Evolutionary conservation across 1,140 invertebrate genomes (phyloP), one percentile per base, ranked within the genome.

Genomic region (Antheraea mylitta): DNA sequence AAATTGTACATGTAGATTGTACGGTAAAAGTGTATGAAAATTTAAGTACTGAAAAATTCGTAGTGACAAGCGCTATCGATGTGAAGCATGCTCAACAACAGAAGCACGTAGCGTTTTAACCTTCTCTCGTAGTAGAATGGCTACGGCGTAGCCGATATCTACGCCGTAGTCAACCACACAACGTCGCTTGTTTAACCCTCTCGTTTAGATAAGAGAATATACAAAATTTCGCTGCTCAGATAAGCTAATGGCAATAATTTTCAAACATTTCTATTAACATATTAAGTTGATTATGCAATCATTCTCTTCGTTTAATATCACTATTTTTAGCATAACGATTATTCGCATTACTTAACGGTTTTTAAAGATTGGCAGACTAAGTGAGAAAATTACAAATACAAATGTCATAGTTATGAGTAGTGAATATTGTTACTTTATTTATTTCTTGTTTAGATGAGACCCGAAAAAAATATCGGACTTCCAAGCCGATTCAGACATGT

Each of bases 191-290:
- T 75, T 73, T 79, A 79, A 71, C 71, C 69, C 68, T 53, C 72
- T 71, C 73, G 67, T 72, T 77, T 75, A 59, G 82, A 86, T 86
- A 86, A 86, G 81, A 13, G 62, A 64, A 73, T 77, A 79, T 78
- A 72, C 76, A 76, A 75, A 76, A 82, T 77, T 80, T 72, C 71
- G 67, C 64, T 36, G 66, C 73, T 16, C 30, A 82, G 84, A 86
- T 86, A 83, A 75, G 77, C 75, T 81, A 85, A 86, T 83, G 81
- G 79, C 75, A 71, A 75, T 78, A 78, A 81, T 86, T 85, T 73
- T 71, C 69, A 64, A 66, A 59, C 10, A 66, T 38, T 62, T 63
- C 60, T 67, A 67, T 64, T 70, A 65, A 71, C 67, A 72, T 79
- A 73, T 67, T 70, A 74, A 77, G 64, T 42, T 69, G 37, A 45